Evolutionary conservation across 2,113 vertebrate species (phyloP).

Genomic region (Arizona elegans): DNA sequence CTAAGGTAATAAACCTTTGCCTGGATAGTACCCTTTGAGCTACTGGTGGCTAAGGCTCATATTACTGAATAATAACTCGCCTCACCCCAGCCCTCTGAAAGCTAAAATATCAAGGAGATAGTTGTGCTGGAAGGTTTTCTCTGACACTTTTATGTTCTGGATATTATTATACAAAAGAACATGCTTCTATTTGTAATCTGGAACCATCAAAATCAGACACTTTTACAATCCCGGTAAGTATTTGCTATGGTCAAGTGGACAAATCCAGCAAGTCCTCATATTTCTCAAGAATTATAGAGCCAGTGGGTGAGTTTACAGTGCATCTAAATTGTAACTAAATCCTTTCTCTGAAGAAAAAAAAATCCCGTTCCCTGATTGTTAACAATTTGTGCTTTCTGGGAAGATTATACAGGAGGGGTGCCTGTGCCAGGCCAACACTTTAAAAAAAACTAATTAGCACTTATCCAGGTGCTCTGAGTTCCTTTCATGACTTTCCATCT

Average conservation of each 20-base stretch:
- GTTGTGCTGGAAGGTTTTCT: not conserved
- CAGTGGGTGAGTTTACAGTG: not conserved
- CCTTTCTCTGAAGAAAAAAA: constrained; percentile 20
- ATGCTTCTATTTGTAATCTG: not conserved
- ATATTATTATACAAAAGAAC: not conserved
- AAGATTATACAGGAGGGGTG: constrained; percentile 30
- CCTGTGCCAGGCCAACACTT: constrained; percentile 50
- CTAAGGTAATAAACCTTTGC: not conserved
- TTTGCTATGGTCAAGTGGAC: not conserved
- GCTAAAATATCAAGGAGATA: not conserved
- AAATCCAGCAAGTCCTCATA: not conserved
- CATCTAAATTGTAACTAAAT: constrained; percentile 59
- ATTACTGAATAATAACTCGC: not conserved
- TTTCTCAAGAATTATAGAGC: constrained; percentile 28
- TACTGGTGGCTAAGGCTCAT: not conserved
- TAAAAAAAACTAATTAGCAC: constrained; percentile 10
- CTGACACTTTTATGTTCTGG: not conserved
- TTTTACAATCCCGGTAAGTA: not conserved
- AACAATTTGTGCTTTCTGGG: constrained; percentile 46
- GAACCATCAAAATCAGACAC: not conserved
- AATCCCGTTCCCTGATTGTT: constrained; percentile 31
- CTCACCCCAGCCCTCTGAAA: not conserved
- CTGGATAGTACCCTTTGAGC: not conserved
- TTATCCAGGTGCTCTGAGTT: constrained; percentile 37
- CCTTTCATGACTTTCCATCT: constrained; percentile 34